Base-by-base conservation (phyloP, 1,140 invertebrate species). In the Pomacea maculata region DNA sequence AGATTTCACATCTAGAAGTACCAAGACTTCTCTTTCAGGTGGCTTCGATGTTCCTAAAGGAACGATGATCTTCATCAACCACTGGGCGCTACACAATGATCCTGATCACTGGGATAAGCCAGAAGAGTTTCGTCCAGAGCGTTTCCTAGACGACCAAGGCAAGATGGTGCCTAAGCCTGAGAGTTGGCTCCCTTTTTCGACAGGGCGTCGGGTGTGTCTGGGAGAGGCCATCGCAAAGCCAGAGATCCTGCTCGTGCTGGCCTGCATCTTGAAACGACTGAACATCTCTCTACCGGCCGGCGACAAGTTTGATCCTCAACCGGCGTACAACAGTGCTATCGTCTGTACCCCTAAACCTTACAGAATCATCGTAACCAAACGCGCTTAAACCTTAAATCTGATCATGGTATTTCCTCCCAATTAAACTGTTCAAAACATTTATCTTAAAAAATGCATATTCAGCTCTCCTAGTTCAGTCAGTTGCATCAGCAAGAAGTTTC, bases 1-100 rank as follows among this genome's bases (percentile, higher is more conserved):
- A 73, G 3, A 45, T 12, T 8, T 45, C 45, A 52, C 8, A 73
- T 8, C 0, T 52, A 19, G 45, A 52, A 29, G 11, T 21, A 17
- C 52, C 34, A 29, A 11, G 10, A 29, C n/a, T 17, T 52, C n/a
- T 63, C n/a, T 81, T 75, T 67, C 81, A 81, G 80, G 82, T 79
- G 82, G 80, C 25, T 95, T 94, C 84, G 85, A 84, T 77, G 93
- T 96, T 74, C 93, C 94, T 0, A 92, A 93, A 94, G 94, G 96
- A 81, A 95, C 95, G 34, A 95, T 96, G 93, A 93, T 97, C 1
- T 93, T 97, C 11, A 94, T 94, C n/a, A 97, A 96, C 88, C 95
- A 96, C 84, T 94, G 95, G 80, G 94, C 94, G 75, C 93, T 95
- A 72, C 92, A 97, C 45, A 95, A 95, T 92, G 94, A 95, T 85